Evolutionary conservation across 2,888 invertebrate species (phyloP).

Genomic region (Gasteruption jaculator): DNA sequence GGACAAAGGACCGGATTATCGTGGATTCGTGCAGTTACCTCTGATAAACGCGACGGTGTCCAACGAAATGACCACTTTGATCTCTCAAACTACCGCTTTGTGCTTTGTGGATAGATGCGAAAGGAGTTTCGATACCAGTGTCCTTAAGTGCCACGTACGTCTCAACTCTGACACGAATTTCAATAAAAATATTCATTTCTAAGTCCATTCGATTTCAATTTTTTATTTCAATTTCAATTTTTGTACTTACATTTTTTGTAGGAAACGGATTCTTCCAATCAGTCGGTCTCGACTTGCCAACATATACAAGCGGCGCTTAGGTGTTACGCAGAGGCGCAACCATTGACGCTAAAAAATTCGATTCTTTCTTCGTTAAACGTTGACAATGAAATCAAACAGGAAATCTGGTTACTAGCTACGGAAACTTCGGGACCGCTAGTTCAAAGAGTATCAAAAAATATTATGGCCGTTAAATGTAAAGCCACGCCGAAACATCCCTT

Average conservation of each 20-base stretch:
- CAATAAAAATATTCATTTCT: no score
- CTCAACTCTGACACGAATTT: no score
- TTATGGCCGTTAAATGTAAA: conserved; percentile 69
- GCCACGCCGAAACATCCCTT: conserved; percentile 63
- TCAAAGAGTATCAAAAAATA: conserved; percentile 66
- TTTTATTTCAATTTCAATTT: neutral
- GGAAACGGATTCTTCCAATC: conserved; percentile 39
- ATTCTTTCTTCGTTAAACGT: conserved; percentile 59
- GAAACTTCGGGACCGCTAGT: conserved; percentile 63
- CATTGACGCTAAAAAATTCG: conserved; percentile 60
- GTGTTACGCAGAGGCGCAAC: conserved; percentile 60
- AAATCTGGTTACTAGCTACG: conserved; percentile 59
- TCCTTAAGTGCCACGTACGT: conserved; percentile 56
- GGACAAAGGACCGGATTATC: conserved; percentile 65
- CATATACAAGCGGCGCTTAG: conserved; percentile 65
- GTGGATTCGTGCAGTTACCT: conserved; percentile 67
- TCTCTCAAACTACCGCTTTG: conserved; percentile 51
- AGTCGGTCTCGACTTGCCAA: conserved; percentile 51
- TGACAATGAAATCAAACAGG: conserved; percentile 58
- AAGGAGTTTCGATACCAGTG: conserved; percentile 55
- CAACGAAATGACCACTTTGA: conserved; percentile 46
- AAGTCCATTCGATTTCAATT: conserved; percentile 9
- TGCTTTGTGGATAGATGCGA: conserved; percentile 61
- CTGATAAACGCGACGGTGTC: conserved; percentile 42
- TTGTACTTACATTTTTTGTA: conserved; percentile 22